Conservation (phyloP, 2,888 invertebrate species). For the Deilephila porcellus region DNA sequence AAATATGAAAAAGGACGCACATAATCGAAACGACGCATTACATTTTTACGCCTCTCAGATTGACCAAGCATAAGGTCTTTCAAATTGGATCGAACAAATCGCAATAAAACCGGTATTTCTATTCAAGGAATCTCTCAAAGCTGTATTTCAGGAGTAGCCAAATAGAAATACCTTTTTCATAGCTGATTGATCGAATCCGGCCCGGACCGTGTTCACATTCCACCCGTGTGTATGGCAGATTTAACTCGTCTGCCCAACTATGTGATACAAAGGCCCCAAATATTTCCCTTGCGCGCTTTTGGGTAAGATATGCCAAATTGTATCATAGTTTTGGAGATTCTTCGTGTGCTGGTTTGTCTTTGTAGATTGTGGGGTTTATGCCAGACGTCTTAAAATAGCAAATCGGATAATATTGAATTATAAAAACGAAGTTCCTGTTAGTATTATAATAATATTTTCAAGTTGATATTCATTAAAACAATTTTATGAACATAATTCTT, state of each 20-base stretch:
- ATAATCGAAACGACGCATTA: not conserved
- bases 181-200: slow-evolving; percentile 22
- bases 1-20: not conserved
- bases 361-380: not conserved
- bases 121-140: not conserved
- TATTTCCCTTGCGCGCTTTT: slow-evolving; percentile 14
- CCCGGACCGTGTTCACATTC: slow-evolving; percentile 5
- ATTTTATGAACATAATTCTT: no score
- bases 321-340: slow-evolving; percentile 14
- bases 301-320: slow-evolving; percentile 18
- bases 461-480: no score
- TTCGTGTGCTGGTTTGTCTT: slow-evolving; percentile 7
- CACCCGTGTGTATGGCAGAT: slow-evolving; percentile 15
- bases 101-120: not conserved
- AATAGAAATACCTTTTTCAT: slow-evolving; percentile 22
- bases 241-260: slow-evolving; percentile 20
- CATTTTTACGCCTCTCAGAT: not conserved
- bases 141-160: not conserved
- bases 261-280: slow-evolving; percentile 20
- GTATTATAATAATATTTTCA: no score
- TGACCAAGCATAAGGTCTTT: not conserved
- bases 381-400: no score
- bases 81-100: not conserved
- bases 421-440: no score
- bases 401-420: no score